phyloP scores from a whole-genome alignment of 2,797 vertebrate species.

The Rhynchotus rufescens region DNA sequence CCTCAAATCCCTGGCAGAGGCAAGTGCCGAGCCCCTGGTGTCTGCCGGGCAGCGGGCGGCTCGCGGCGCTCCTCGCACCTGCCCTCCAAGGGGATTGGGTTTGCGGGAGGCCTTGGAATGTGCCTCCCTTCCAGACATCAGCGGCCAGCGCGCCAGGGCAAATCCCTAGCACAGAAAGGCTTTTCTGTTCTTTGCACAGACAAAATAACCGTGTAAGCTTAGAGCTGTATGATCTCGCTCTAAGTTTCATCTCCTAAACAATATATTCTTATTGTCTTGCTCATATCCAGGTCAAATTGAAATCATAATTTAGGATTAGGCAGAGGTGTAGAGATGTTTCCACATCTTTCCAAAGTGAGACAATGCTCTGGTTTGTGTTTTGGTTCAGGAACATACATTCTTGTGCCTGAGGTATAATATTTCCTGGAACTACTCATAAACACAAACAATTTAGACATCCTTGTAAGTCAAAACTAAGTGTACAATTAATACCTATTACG shows the following conservation, averaged over 20 bases:
- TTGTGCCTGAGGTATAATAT: constrained; percentile 43
- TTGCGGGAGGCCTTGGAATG: constrained; percentile 58
- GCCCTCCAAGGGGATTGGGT: constrained; percentile 65
- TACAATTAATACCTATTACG: constrained; percentile 66
- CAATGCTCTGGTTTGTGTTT: constrained; percentile 56
- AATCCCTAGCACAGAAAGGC: constrained; percentile 69
- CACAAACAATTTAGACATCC: constrained; percentile 57
- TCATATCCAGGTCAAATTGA: constrained; percentile 63
- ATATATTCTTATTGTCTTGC: constrained; percentile 31
- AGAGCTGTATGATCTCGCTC: constrained; percentile 31
- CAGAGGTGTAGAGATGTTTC: constrained; percentile 4
- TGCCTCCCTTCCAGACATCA: constrained; percentile 60
- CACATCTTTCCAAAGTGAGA: constrained; percentile 50
- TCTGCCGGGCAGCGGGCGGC: constrained; percentile 24
- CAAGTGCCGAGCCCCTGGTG: neutral
- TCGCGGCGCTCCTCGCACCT: constrained; percentile 22
- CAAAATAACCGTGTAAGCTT: constrained; percentile 24
- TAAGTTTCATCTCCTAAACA: constrained; percentile 54
- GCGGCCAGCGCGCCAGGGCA: constrained; percentile 54
- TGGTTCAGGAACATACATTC: constrained; percentile 31
- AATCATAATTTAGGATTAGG: constrained; percentile 62
- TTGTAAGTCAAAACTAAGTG: constrained; percentile 69
- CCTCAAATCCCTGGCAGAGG: neutral
- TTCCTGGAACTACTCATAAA: constrained; percentile 65
- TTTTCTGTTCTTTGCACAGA: constrained; percentile 55